A percentile compares a stretch with the other conserved stretches of the same genome.
These are phyloP conservation scores for Chloroceryle inda DNA, from an alignment of 2,797 vertebrate species.

Conservation along the genomic window DNA sequence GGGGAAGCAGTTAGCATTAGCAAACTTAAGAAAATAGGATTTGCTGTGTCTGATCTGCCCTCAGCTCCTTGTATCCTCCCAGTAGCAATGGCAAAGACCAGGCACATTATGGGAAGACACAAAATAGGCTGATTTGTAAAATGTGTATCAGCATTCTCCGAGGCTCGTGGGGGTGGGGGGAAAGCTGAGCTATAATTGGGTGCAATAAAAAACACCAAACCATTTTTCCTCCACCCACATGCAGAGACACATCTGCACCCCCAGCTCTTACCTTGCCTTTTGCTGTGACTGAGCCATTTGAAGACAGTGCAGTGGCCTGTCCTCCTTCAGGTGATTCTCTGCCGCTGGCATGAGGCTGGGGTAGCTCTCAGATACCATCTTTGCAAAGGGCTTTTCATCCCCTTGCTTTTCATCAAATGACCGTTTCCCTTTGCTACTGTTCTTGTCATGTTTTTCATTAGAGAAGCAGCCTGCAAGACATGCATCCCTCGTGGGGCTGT, in stretches of 20 bases:
- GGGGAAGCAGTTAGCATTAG: slow-evolving; percentile 54
- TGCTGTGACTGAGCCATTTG: not conserved
- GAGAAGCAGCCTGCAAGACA: accelerated
- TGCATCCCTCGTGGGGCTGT: not conserved
- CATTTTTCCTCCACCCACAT: not conserved
- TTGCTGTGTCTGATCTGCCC: slow-evolving; percentile 41
- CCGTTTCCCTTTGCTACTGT: accelerated
- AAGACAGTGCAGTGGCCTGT: accelerated
- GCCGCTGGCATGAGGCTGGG: accelerated
- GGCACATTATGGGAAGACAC: not conserved
- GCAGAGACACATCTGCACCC: not conserved
- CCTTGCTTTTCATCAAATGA: not conserved
- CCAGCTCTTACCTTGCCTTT: not conserved
- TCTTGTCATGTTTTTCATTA: not conserved
- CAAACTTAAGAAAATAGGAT: slow-evolving; percentile 71
- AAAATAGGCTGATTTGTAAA: not conserved
- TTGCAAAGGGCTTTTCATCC: not conserved
- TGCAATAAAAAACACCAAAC: not conserved
- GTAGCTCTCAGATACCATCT: not conserved
- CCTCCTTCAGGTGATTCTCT: not conserved
- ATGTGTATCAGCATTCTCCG: not conserved
- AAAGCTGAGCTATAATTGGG: not conserved
- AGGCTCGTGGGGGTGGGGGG: accelerated
- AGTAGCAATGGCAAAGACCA: not conserved
- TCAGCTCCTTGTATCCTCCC: not conserved